Evolutionary conservation across 2,797 vertebrate species (phyloP).

Genomic region (Remorina albescens): DNA sequence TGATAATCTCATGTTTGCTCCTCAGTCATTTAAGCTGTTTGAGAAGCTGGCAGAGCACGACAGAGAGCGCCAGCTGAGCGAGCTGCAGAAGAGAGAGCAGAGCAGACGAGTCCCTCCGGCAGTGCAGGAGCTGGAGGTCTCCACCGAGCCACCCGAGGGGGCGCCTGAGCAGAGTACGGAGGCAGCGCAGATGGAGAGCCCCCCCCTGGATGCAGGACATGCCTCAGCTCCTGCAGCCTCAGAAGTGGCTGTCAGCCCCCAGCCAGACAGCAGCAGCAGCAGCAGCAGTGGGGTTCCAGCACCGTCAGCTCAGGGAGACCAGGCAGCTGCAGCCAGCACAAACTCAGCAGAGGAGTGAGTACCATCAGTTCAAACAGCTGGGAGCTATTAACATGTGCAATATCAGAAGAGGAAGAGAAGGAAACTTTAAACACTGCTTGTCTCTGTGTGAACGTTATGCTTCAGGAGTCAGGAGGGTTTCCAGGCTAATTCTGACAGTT

Average conservation of each 20-base stretch:
- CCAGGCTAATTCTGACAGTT: conserved; percentile 92
- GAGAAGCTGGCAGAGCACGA: conserved; percentile 91
- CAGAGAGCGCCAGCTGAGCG: conserved; percentile 83
- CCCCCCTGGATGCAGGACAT: neutral
- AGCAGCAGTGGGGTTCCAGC: conserved; percentile 25
- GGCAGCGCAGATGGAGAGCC: conserved; percentile 10
- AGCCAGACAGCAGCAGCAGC: conserved; percentile 7
- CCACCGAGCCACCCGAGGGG: conserved; percentile 75
- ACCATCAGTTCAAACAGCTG: too few relatives aligned
- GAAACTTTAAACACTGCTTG: neutral
- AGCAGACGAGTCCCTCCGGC: conserved; percentile 46
- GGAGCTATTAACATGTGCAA: neutral
- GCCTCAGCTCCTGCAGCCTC: conserved; percentile 21
- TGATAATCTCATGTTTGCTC: neutral
- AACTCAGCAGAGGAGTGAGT: conserved; percentile 63
- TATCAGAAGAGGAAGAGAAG: neutral
- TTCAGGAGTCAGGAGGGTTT: conserved; percentile 84
- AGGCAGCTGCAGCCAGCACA: conserved; percentile 38
- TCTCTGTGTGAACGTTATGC: conserved; percentile 16
- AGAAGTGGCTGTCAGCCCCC: neutral
- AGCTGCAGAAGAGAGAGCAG: conserved; percentile 82
- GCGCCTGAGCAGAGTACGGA: conserved; percentile 47
- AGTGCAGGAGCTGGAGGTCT: conserved; percentile 81
- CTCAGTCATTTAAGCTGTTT: conserved; percentile 90
- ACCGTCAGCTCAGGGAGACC: conserved; percentile 31